Percentiles rank a stretch among this genome's conserved stretches.
phyloP scores from a whole-genome alignment of 2,113 vertebrate species.

The Coptodon bakossiorum region DNA sequence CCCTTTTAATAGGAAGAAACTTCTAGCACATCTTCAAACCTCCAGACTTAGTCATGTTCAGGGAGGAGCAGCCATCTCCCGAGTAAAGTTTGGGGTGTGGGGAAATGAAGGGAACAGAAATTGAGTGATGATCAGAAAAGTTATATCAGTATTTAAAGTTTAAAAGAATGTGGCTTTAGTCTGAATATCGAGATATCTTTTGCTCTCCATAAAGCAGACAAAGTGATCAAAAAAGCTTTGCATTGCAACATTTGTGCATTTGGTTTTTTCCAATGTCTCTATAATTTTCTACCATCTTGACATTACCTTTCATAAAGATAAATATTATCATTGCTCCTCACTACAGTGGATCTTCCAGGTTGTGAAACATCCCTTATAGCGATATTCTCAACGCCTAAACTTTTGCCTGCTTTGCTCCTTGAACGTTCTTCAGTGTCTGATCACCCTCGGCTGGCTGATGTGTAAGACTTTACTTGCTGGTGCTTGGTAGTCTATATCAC shows the following conservation, averaged over 20 bases:
- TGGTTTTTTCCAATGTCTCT: background rate
- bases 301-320: background rate
- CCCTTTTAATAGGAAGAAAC: background rate
- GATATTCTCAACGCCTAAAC: background rate
- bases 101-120: fast-evolving
- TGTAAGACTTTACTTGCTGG: background rate
- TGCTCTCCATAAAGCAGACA: background rate
- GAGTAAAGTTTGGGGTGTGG: fast-evolving
- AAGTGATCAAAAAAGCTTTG: background rate
- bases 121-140: fast-evolving
- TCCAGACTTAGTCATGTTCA: background rate
- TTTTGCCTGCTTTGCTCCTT: background rate
- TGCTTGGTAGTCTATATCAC: background rate
- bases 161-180: background rate
- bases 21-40: background rate
- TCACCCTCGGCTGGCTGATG: background rate
- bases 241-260: background rate
- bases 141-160: fast-evolving
- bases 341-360: background rate
- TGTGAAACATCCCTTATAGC: background rate
- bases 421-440: background rate
- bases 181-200: background rate
- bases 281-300: background rate
- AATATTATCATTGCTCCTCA: background rate
- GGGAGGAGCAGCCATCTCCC: background rate